A percentile compares a stretch with the other conserved stretches of the same genome.
phyloP scores from a whole-genome alignment of 2,888 invertebrate genomes.

The Sclerodermus sp. region DNA sequence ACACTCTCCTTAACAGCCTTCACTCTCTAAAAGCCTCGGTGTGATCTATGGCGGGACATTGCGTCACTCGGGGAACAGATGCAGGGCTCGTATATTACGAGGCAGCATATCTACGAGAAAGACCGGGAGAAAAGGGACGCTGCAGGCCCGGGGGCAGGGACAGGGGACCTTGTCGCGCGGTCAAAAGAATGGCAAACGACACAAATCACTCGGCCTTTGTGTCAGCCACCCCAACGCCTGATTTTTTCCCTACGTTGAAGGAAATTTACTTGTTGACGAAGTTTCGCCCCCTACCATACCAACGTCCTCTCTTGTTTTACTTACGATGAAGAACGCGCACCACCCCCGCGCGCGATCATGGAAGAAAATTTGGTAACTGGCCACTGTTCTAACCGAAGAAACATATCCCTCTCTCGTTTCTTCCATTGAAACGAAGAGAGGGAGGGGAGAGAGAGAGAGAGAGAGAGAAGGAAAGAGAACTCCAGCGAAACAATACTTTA shows the following conservation, averaged over 20 bases:
- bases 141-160: constrained; percentile 14
- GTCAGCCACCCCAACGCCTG: constrained; percentile 25
- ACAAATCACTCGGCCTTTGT: constrained; percentile 55
- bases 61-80: constrained; percentile 63
- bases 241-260: constrained; percentile 29
- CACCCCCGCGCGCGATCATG: neutral
- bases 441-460: no score
- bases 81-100: constrained; percentile 58
- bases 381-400: no score
- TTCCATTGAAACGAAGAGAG: no score
- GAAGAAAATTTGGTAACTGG: no score
- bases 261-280: constrained; percentile 25
- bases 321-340: no score
- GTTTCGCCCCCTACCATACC: constrained; percentile 11
- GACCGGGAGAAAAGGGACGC: constrained; percentile 17
- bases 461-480: no score
- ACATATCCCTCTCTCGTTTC: no score
- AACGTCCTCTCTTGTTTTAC: no score
- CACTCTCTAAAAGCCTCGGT: constrained; percentile 65
- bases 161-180: constrained; percentile 30
- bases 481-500: no score
- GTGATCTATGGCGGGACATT: constrained; percentile 70
- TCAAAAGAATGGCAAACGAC: constrained; percentile 53
- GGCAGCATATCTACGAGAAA: constrained; percentile 50
- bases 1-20: constrained; percentile 61